Evolutionary conservation across 2,797 vertebrate genomes (phyloP).

Genomic region (Acanthornis magna): DNA sequence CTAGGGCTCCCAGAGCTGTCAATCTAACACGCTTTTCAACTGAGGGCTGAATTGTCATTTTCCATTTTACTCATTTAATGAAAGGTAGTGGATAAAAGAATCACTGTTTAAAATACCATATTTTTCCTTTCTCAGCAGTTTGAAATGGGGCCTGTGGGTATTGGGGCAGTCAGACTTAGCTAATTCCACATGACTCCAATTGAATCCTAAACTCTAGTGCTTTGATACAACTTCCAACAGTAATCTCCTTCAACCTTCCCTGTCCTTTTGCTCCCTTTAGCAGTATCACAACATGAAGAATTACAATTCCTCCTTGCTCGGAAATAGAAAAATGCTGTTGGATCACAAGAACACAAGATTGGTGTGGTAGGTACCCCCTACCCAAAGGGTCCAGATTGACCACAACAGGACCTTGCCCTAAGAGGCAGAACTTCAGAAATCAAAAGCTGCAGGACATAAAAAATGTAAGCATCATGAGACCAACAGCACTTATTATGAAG

Average conservation of each 20-base stretch:
- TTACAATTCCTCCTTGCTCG: background rate
- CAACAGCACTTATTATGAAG: background rate
- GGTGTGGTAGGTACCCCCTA: background rate
- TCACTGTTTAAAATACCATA: background rate
- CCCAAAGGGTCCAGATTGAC: background rate
- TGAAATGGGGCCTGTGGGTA: background rate
- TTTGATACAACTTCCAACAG: background rate
- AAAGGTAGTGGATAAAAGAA: background rate
- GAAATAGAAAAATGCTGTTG: background rate
- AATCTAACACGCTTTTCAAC: slow-evolving; percentile 4
- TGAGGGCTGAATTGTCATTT: slow-evolving; percentile 21
- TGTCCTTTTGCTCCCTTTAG: background rate
- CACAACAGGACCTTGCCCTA: background rate
- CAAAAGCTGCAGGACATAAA: background rate
- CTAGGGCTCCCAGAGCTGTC: background rate
- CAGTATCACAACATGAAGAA: background rate
- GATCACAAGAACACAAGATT: background rate
- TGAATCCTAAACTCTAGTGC: background rate
- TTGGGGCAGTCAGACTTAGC: background rate
- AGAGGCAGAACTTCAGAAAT: background rate
- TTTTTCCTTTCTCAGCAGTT: background rate
- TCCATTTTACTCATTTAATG: slow-evolving; percentile 21
- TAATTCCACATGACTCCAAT: background rate
- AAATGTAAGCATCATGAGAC: background rate
- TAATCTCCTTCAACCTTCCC: background rate